These are phyloP conservation scores for Eristalinus sepulchralis DNA, from an alignment of 2,888 invertebrate genomes.

Conservation along the genomic window DNA sequence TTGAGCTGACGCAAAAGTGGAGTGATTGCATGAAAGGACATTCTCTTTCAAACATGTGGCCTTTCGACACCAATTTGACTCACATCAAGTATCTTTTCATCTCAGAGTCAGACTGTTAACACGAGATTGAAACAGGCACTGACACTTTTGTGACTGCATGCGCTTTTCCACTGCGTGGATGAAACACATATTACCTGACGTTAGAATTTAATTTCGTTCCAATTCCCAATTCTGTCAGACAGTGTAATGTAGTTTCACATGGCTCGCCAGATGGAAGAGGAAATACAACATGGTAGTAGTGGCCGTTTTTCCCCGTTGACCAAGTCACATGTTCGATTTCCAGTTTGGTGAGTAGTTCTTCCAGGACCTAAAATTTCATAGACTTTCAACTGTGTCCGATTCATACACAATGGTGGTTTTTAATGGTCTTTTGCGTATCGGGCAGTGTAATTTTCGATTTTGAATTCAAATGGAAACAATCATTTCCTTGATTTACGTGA, in stretches of 20 bases:
- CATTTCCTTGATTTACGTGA: too few relatives aligned
- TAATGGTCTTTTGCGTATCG: neutral
- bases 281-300: conserved; percentile 87
- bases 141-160: neutral
- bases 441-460: neutral
- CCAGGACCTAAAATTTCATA: conserved; percentile 83
- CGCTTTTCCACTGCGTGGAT: neutral
- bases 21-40: too few relatives aligned
- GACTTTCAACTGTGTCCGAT: neutral
- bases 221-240: conserved; percentile 87
- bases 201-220: conserved; percentile 87
- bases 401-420: neutral
- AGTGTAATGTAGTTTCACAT: conserved; percentile 88
- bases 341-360: conserved; percentile 85
- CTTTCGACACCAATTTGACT: conserved; percentile 15
- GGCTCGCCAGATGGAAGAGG: conserved; percentile 86
- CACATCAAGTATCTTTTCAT: conserved; percentile 12
- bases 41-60: neutral
- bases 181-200: conserved; percentile 83
- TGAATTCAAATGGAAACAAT: too few relatives aligned
- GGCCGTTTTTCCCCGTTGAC: conserved; percentile 86
- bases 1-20: too few relatives aligned
- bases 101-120: neutral
- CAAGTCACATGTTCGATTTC: conserved; percentile 87
- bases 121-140: neutral